These are phyloP conservation scores for Xiphydria camelus DNA, from an alignment of 2,888 invertebrate genomes.

Conservation along the genomic window DNA sequence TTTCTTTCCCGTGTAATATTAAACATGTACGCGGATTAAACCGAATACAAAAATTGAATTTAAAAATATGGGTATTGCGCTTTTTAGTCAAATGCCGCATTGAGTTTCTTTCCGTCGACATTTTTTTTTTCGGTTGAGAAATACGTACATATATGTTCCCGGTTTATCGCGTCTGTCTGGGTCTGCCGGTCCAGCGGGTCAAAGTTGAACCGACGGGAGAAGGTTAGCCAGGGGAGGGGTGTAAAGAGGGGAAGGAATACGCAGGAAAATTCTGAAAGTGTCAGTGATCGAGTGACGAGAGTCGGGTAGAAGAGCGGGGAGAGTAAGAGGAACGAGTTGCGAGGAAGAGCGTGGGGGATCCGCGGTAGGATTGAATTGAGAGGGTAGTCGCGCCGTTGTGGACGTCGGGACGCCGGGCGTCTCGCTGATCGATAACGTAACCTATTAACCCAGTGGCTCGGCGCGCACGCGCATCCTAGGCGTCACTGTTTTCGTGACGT, in stretches of 20 bases:
- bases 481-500: constrained; percentile 5
- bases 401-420: constrained; percentile 34
- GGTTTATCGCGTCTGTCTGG: too few relatives aligned
- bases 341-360: background rate
- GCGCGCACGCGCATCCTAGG: constrained; percentile 29
- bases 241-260: background rate
- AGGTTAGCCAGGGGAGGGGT: too few relatives aligned
- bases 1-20: too few relatives aligned
- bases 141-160: too few relatives aligned
- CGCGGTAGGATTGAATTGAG: constrained; percentile 30
- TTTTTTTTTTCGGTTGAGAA: too few relatives aligned
- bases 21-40: too few relatives aligned
- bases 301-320: constrained; percentile 8
- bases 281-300: background rate
- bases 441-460: constrained; percentile 53
- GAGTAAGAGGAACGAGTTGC: constrained; percentile 6
- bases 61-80: too few relatives aligned
- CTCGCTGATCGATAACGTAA: constrained; percentile 53
- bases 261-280: constrained; percentile 1
- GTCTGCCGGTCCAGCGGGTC: too few relatives aligned
- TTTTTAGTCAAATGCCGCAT: too few relatives aligned
- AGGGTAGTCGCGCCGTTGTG: constrained; percentile 8
- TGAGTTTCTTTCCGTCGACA: too few relatives aligned
- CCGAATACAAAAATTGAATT: too few relatives aligned
- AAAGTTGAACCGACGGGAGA: too few relatives aligned